A percentile compares a stretch with the other conserved stretches of the same genome.
Evolutionary conservation across 2,888 invertebrate genomes (phyloP).

Genomic region (Aspidapion aeneum): DNA sequence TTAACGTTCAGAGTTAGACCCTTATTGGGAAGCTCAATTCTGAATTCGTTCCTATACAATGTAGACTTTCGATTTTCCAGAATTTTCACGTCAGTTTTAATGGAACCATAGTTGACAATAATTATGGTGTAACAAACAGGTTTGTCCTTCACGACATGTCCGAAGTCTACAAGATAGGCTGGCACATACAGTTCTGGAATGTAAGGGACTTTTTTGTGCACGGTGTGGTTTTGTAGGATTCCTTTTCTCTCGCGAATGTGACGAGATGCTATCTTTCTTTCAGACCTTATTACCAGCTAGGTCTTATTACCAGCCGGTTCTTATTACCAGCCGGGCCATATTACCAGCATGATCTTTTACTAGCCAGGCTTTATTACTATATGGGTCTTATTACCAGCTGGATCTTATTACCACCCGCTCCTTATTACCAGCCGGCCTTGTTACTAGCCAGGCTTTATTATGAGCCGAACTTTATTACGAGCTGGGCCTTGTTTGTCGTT

Average conservation of each 20-base stretch:
- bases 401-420: too few relatives aligned
- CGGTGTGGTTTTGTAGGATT: slow-evolving; percentile 41
- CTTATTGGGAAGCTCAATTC: slow-evolving; percentile 40
- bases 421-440: too few relatives aligned
- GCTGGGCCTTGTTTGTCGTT: too few relatives aligned
- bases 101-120: slow-evolving; percentile 57
- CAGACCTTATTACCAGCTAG: too few relatives aligned
- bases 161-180: slow-evolving; percentile 56
- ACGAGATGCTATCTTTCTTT: slow-evolving; percentile 48
- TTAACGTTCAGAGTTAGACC: too few relatives aligned
- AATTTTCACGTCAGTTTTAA: slow-evolving; percentile 48
- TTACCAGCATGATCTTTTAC: too few relatives aligned
- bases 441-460: too few relatives aligned
- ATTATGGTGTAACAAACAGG: slow-evolving; percentile 49
- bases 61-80: slow-evolving; percentile 28
- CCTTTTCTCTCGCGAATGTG: slow-evolving; percentile 49
- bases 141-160: slow-evolving; percentile 52
- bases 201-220: slow-evolving; percentile 36
- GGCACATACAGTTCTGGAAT: slow-evolving; percentile 52
- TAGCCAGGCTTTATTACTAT: too few relatives aligned
- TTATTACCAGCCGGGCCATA: too few relatives aligned
- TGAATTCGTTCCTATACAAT: slow-evolving; percentile 37
- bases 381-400: too few relatives aligned
- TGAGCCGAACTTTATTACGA: too few relatives aligned
- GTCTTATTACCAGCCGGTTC: too few relatives aligned